These are phyloP conservation scores for Azemiops feae DNA, from an alignment of 2,113 vertebrate genomes.

Conservation along the genomic window DNA sequence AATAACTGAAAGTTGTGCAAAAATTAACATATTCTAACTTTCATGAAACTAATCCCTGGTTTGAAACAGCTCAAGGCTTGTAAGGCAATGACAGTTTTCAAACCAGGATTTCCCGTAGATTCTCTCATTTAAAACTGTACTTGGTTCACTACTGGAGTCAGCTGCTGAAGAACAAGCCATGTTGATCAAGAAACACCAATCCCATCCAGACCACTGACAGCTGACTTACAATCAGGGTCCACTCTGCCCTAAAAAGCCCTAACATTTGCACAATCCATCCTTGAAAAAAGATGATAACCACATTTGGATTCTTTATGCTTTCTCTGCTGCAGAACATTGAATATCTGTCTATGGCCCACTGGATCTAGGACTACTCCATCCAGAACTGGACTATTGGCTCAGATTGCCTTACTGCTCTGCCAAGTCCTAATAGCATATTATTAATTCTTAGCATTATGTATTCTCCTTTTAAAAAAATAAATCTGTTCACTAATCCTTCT, in stretches of 20 bases:
- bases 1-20: neutral
- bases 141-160: neutral
- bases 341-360: neutral
- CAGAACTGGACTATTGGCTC: neutral
- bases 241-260: neutral
- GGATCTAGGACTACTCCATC: neutral
- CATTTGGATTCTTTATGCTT: neutral
- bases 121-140: neutral
- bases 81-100: neutral
- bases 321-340: neutral
- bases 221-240: neutral
- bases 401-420: neutral
- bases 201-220: neutral
- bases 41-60: neutral
- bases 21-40: neutral
- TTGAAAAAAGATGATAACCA: neutral
- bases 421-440: neutral
- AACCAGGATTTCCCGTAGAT: neutral
- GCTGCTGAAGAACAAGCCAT: neutral
- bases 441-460: neutral
- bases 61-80: neutral
- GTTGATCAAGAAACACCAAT: neutral
- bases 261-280: neutral
- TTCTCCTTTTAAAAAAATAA: slow-evolving; percentile 12
- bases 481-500: slow-evolving; percentile 12